A percentile compares a stretch with the other conserved stretches of the same genome.
Conservation (phyloP, 2,888 invertebrate species). For the Diarsia dahlii region DNA sequence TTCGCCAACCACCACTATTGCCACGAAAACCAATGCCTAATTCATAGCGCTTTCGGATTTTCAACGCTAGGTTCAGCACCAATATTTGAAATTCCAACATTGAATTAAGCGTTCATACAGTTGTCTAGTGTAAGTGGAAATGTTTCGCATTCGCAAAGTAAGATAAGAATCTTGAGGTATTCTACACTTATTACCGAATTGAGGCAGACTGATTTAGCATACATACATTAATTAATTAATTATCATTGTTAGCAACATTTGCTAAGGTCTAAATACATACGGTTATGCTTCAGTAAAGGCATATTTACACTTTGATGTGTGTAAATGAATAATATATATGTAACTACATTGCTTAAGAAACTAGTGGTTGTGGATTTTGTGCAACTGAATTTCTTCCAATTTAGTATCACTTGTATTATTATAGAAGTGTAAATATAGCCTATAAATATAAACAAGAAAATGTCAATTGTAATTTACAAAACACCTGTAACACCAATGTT, state of each 20-base stretch:
- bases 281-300: slow-evolving; percentile 46
- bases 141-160: slow-evolving; percentile 4
- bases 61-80: neutral
- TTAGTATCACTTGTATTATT: slow-evolving; percentile 6
- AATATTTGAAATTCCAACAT: neutral
- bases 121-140: neutral
- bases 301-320: slow-evolving; percentile 42
- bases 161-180: slow-evolving; percentile 12
- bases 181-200: slow-evolving; percentile 31
- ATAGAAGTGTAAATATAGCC: slow-evolving; percentile 46
- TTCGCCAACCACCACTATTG: neutral
- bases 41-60: neutral
- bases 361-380: slow-evolving; percentile 10
- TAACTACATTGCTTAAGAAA: slow-evolving; percentile 18
- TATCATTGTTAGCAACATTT: slow-evolving; percentile 47
- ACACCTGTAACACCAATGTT: slow-evolving; percentile 28
- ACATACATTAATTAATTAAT: slow-evolving; percentile 21
- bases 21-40: neutral
- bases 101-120: neutral
- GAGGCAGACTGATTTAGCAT: slow-evolving; percentile 55
- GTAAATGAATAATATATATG: slow-evolving; percentile 29
- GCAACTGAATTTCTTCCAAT: slow-evolving; percentile 22
- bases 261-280: slow-evolving; percentile 46
- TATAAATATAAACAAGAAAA: slow-evolving; percentile 25
- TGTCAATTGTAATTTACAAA: slow-evolving; percentile 53